These are phyloP conservation scores for Monodelphis domestica DNA, from an alignment of 2,797 vertebrate species.

Conservation along the genomic window DNA sequence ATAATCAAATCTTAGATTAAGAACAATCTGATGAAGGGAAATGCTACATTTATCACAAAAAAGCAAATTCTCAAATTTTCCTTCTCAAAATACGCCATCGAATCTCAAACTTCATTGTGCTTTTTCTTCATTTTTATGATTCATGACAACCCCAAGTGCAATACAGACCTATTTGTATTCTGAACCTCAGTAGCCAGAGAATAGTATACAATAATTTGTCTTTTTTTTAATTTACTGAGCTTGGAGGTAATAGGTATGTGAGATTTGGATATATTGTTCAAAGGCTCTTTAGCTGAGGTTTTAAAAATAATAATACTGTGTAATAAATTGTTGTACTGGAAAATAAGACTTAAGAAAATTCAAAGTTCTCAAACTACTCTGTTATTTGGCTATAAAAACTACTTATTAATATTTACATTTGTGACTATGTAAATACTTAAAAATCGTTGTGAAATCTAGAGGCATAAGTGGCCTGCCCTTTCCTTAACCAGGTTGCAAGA, in stretches of 20 bases:
- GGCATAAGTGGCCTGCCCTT: slow-evolving; percentile 78
- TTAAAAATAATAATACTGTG: slow-evolving; percentile 78
- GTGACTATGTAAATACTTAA: slow-evolving; percentile 81
- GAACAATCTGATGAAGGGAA: neutral
- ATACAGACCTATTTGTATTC: slow-evolving; percentile 60
- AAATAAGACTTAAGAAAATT: slow-evolving; percentile 76
- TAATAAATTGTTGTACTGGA: slow-evolving; percentile 76
- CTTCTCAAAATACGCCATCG: neutral
- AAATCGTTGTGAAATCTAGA: slow-evolving; percentile 84
- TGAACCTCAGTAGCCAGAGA: slow-evolving; percentile 57
- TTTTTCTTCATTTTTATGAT: slow-evolving; percentile 62
- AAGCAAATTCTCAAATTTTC: slow-evolving; percentile 57
- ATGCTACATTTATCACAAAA: neutral
- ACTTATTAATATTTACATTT: slow-evolving; percentile 82
- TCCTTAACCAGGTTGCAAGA: slow-evolving; percentile 81
- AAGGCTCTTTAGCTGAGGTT: slow-evolving; percentile 78
- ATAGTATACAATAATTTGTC: slow-evolving; percentile 50
- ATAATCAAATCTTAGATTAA: slow-evolving; percentile 39
- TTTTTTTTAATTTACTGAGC: slow-evolving; percentile 74
- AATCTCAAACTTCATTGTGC: slow-evolving; percentile 53
- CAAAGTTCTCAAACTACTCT: slow-evolving; percentile 85
- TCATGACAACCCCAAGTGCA: neutral
- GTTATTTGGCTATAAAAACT: slow-evolving; percentile 85
- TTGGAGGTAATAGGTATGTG: slow-evolving; percentile 75
- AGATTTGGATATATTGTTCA: slow-evolving; percentile 73